These are phyloP conservation scores for Steinernema scapterisci DNA, from an alignment of 2,888 invertebrate species.

Conservation along the genomic window DNA sequence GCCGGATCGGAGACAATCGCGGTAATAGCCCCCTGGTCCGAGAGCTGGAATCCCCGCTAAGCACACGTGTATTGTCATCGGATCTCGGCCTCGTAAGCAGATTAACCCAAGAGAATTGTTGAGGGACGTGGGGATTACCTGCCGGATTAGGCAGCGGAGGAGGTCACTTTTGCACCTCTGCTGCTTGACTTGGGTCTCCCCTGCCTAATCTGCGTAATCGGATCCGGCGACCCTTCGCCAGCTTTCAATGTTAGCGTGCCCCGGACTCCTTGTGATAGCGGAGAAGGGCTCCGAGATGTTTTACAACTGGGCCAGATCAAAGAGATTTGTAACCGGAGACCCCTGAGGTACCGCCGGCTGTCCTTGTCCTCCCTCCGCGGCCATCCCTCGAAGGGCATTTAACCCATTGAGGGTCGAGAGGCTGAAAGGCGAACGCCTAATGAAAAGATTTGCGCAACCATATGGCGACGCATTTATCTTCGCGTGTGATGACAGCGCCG, in stretches of 20 bases:
- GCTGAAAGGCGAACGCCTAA: slow-evolving; percentile 2
- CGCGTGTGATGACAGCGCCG: slow-evolving; percentile 30
- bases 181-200: slow-evolving; percentile 4
- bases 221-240: background rate
- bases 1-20: too few species aligned
- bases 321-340: slow-evolving; percentile 21
- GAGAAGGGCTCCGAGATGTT: background rate
- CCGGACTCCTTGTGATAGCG: background rate
- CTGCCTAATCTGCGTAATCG: background rate
- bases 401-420: slow-evolving; percentile 12
- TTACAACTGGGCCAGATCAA: background rate
- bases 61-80: too few species aligned
- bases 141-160: slow-evolving; percentile 17
- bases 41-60: too few species aligned
- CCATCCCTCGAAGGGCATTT: slow-evolving; percentile 1
- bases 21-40: too few species aligned
- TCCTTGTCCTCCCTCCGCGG: background rate
- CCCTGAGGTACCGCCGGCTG: background rate
- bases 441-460: slow-evolving; percentile 33
- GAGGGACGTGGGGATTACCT: slow-evolving; percentile 6
- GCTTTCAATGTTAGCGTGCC: background rate
- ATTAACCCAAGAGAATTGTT: slow-evolving; percentile 29
- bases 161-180: slow-evolving; percentile 18
- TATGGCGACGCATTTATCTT: slow-evolving; percentile 31
- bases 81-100: background rate